Percentiles rank a stretch among this genome's conserved stretches.
Conservation (phyloP, 2,888 invertebrate species). For the Leucoptera coffeella region DNA sequence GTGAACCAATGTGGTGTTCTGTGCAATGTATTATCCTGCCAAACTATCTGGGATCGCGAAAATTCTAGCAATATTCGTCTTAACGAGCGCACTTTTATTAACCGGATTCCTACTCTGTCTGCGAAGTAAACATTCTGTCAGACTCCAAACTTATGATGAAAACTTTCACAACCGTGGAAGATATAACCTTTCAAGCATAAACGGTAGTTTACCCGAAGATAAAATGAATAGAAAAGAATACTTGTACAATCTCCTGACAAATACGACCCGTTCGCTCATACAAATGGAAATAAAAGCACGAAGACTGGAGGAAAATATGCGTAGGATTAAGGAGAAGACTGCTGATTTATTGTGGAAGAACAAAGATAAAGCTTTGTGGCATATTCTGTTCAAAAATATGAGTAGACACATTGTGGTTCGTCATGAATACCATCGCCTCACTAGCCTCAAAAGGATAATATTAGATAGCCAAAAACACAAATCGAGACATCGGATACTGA, state of each 20-base stretch:
- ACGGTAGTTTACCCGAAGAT: conserved; percentile 31
- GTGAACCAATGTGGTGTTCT: too few relatives aligned
- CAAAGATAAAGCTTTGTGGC: conserved; percentile 49
- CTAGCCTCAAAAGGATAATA: conserved; percentile 39
- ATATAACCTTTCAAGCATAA: conserved; percentile 23
- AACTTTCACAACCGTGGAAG: conserved; percentile 4
- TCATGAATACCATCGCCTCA: conserved; percentile 45
- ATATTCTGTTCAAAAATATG: conserved; percentile 48
- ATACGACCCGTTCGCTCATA: conserved; percentile 51
- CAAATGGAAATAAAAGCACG: conserved; percentile 54
- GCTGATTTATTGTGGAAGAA: conserved; percentile 52
- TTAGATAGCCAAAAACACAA: conserved; percentile 24
- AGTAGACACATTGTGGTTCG: conserved; percentile 45
- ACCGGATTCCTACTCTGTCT: conserved; percentile 25
- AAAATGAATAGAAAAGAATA: conserved; percentile 43
- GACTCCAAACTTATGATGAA: conserved; percentile 10
- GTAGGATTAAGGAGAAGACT: conserved; percentile 51
- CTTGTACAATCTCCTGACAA: conserved; percentile 48
- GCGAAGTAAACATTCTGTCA: conserved; percentile 20
- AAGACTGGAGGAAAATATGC: conserved; percentile 51
- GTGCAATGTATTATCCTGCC: too few relatives aligned
- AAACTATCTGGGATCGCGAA: too few relatives aligned
- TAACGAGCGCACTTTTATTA: conserved; percentile 22
- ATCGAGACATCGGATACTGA: too few relatives aligned
- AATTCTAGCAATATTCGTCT: conserved; percentile 28